phyloP scores from a whole-genome alignment of 2,888 invertebrate genomes.

The Macrophya annulata region DNA sequence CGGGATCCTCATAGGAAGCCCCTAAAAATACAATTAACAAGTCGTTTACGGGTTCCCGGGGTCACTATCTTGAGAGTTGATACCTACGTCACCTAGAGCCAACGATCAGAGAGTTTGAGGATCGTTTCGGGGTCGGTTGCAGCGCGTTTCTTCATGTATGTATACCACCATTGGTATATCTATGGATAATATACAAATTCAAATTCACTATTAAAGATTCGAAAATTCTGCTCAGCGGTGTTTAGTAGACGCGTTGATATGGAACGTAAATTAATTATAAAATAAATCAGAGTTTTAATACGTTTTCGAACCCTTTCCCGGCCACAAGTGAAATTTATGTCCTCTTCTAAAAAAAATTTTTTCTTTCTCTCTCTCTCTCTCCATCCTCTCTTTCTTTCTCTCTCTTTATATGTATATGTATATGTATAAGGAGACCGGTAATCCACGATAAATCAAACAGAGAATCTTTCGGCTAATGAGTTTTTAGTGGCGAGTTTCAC shows the following conservation, averaged over 20 bases:
- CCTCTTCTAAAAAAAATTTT: slow-evolving; percentile 58
- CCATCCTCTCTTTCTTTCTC: slow-evolving; percentile 2
- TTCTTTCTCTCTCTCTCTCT: slow-evolving; percentile 9
- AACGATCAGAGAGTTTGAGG: not conserved
- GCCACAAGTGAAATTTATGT: slow-evolving; percentile 65
- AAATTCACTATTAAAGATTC: not conserved
- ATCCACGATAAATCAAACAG: slow-evolving; percentile 77
- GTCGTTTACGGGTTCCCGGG: slow-evolving; percentile 72
- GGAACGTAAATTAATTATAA: slow-evolving; percentile 52
- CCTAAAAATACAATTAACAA: slow-evolving; percentile 77
- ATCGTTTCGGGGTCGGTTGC: not conserved
- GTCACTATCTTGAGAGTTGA: slow-evolving; percentile 56
- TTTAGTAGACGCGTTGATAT: slow-evolving; percentile 39
- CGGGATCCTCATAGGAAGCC: slow-evolving; percentile 70
- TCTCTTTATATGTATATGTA: not conserved
- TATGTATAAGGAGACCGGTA: slow-evolving; percentile 68
- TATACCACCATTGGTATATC: not conserved
- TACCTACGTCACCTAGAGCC: slow-evolving; percentile 50
- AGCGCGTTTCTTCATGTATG: not conserved
- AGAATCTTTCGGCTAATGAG: slow-evolving; percentile 75
- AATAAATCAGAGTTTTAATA: slow-evolving; percentile 54
- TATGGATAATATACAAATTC: not conserved
- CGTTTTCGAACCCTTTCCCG: slow-evolving; percentile 53
- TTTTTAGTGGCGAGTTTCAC: slow-evolving; percentile 72
- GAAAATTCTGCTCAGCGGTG: slow-evolving; percentile 35